Percentiles rank a stretch among this genome's conserved stretches.
These are phyloP conservation scores for Entelurus aequoreus DNA, from an alignment of 2,113 vertebrate genomes.

Conservation along the genomic window DNA sequence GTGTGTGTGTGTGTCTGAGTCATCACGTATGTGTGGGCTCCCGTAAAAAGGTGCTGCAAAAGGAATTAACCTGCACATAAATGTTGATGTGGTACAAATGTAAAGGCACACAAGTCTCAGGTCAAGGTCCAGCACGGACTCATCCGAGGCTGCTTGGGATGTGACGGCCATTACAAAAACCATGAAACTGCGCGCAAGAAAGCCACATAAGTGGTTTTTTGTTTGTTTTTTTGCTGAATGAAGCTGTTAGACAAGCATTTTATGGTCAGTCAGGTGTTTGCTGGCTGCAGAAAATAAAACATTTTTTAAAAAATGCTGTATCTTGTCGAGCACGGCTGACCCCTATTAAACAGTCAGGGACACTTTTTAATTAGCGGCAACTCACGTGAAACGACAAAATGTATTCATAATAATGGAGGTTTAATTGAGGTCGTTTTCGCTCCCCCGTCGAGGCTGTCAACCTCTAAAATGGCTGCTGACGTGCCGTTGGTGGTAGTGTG, in stretches of 20 bases:
- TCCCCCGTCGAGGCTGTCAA: constrained; percentile 64
- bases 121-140: constrained; percentile 20
- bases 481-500: constrained; percentile 41
- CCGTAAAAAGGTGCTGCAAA: constrained; percentile 43
- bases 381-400: constrained; percentile 68
- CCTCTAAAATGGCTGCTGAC: constrained; percentile 69
- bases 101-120: constrained; percentile 10
- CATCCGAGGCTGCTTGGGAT: constrained; percentile 10
- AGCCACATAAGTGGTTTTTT: neutral
- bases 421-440: constrained; percentile 70
- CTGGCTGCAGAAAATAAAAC: no score
- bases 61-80: constrained; percentile 48
- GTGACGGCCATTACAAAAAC: constrained; percentile 9
- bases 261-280: no score
- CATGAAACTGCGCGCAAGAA: neutral
- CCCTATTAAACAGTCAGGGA: constrained; percentile 66
- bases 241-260: no score
- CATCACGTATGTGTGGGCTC: constrained; percentile 6
- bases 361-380: constrained; percentile 69
- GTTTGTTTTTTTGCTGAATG: no score
- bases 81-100: constrained; percentile 40
- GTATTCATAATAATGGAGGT: constrained; percentile 71
- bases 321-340: constrained; percentile 45
- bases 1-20: neutral
- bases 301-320: no score